Evolutionary conservation across 92 coral and sea anemone genomes (phyloP), one percentile per base, ranked within the genome.

Genomic region (Actinostola sp.): DNA sequence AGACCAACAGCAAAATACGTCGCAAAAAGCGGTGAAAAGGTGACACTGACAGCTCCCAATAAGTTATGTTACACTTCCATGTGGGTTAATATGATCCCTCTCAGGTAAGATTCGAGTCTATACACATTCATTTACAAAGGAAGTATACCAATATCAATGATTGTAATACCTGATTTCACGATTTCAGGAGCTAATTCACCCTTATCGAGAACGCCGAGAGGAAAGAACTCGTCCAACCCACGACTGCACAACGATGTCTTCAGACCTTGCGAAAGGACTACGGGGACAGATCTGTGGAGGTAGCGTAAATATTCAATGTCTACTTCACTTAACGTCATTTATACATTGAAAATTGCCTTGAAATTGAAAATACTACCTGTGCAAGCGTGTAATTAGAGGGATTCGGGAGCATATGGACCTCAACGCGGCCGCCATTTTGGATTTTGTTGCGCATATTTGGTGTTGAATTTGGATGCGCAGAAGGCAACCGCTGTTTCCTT

Each of bases 201-300:
- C 28, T 77, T 88, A 9, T 93, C 97, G 20, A 93, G 59, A 11
- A 84, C 91, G 0, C 92, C 90, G 31, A 92, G 94, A 49, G 98
- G 98, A 19, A 93, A 93, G 66, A 93, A 93, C 66, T 93, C 98
- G 45, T 93, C 97, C 68, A 93, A 42, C 1, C 98, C 94, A 63
- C 59, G 74, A 48, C 53, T 48, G 11, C 45, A 55, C 0, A 73
- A 70, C n/a, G 85, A 79, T 32, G 92, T 83, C 59, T 55, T 64
- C 25, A 90, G 65, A 49, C 82, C 46, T 21, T 82, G 89, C 19
- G 79, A 36, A 50, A 68, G 48, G 9, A 33, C 19, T 17, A n/a
- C n/a, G n/a, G 74, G 44, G 33, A 39, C 46, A 68, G 61, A 68
- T 39, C 74, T 68, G 27, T 3, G 31, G 14, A 8, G 36, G 15